Base-by-base conservation (phyloP, 2,113 vertebrate genomes). In the Corydoras sp. region DNA sequence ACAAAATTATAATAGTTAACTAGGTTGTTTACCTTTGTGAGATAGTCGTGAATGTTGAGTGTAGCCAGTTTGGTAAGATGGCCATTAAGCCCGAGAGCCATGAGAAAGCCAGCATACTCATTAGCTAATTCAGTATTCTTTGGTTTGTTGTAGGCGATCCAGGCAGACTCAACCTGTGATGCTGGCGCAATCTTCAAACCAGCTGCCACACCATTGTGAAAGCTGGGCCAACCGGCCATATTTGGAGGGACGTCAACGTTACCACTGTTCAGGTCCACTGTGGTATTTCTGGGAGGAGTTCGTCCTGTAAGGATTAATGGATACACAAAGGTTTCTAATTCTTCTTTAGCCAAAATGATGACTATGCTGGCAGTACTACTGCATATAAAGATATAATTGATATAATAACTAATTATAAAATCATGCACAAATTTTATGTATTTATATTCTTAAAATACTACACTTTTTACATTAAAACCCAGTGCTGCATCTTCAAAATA, bases 61-160 rank as follows among this genome's bases (percentile, higher is more conserved):
- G 95, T 99, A 55, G 95, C 95, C 79, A 99, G 86, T 77, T 98
- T 98, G 24, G 94, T 98, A 70, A 99, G 94, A 70, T 99, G 97
- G 7, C 96, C 96, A 0, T 95, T 99, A 61, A 99, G 90, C 9
- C 97, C 96, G 65, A 99, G 84, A 0, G 97, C 95, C 96, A 99
- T 98, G 12, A 99, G 95, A 81, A 99, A 97, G 11, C 97, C 97
- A 0, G 97, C 95, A 0, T 99, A 98, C 51, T 99, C 97, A 13
- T 98, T 96, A 13, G 95, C 95, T 58, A 98, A 81, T 71, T 99
- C 95, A 0, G 93, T 92, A 14, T 91, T 95, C 85, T 98, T 98
- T 60, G 95, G 96, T 74, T 97, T 98, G 86, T 99, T 99, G 83
- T 99, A 98, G 65, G 95, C 93, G 1, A 99, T 98, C 96, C 97